Conservation (phyloP, 2,888 invertebrate species). For the Phymatocera aterrima region DNA sequence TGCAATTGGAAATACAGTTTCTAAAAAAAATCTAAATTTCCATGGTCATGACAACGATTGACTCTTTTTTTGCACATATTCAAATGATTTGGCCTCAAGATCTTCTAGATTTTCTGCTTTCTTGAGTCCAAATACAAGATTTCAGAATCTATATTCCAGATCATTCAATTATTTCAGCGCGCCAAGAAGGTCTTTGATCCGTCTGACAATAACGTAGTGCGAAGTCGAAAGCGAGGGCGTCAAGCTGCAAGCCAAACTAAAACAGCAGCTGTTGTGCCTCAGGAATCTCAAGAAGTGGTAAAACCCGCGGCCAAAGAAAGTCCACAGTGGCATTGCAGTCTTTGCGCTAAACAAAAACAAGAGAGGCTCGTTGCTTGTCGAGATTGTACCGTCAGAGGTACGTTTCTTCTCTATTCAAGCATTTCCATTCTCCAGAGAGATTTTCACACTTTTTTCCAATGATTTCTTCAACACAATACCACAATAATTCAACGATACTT, state of each 20-base stretch:
- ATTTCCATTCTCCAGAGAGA: too few species aligned
- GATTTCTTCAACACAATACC: too few species aligned
- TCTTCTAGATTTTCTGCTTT: not conserved
- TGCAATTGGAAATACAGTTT: too few species aligned
- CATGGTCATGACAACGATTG: too few species aligned
- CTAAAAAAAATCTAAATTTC: too few species aligned
- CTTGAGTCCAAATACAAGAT: not conserved
- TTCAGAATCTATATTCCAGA: not conserved
- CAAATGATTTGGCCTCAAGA: not conserved
- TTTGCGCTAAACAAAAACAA: constrained; percentile 70
- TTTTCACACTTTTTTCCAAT: too few species aligned
- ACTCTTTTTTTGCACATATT: not conserved
- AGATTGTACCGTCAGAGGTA: constrained; percentile 84
- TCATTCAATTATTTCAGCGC: constrained; percentile 75
- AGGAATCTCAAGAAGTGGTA: constrained; percentile 64
- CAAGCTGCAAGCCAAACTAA: constrained; percentile 81
- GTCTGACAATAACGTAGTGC: constrained; percentile 87
- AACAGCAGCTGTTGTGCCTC: constrained; percentile 72
- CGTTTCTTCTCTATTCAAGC: not conserved
- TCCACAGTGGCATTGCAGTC: constrained; percentile 68
- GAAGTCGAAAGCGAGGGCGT: constrained; percentile 83
- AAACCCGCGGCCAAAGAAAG: constrained; percentile 65
- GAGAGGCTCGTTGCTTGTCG: constrained; percentile 83
- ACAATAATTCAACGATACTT: constrained; percentile 56
- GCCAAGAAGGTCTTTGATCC: constrained; percentile 92